Conservation (phyloP, 1,140 invertebrate genomes). For the Diploscapter pachys region DNA sequence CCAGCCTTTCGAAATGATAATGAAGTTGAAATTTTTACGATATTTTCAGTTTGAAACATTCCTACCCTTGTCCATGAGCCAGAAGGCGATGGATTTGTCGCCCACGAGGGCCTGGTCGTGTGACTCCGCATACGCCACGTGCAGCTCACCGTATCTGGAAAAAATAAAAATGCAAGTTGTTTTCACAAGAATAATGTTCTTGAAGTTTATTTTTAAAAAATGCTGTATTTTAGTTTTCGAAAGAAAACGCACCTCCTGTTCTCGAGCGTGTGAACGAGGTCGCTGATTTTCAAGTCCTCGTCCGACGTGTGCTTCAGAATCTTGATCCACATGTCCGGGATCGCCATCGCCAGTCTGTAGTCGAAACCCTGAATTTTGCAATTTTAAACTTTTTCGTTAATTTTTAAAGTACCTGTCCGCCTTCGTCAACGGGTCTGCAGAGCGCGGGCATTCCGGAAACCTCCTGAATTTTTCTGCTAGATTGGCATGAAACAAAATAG, state of each 20-base stretch:
- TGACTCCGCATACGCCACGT: conserved; percentile 92
- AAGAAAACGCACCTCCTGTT: conserved; percentile 73
- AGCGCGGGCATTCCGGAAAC: conserved; percentile 97
- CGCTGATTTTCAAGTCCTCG: conserved; percentile 89
- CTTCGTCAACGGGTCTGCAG: conserved; percentile 85
- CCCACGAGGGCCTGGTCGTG: conserved; percentile 97
- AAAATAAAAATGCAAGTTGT: not conserved
- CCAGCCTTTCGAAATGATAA: not conserved
- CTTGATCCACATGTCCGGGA: conserved; percentile 97
- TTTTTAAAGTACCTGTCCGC: conserved; percentile 66
- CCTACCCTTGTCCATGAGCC: conserved; percentile 97
- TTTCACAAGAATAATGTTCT: conserved; percentile 54
- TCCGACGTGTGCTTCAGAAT: conserved; percentile 70
- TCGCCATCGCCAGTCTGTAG: conserved; percentile 93
- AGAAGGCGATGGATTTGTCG: conserved; percentile 97
- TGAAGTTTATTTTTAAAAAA: no score
- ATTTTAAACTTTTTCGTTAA: no score
- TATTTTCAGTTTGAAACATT: conserved; percentile 1
- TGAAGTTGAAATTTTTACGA: conserved; percentile 6
- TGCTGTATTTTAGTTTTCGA: no score
- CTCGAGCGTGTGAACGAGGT: conserved; percentile 87
- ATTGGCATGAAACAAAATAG: not conserved
- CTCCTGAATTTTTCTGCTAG: conserved; percentile 67
- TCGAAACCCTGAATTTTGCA: conserved; percentile 74
- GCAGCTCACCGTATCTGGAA: conserved; percentile 74